Evolutionary conservation across 2,797 vertebrate genomes (phyloP).

Genomic region (Onychomys arenicola): DNA sequence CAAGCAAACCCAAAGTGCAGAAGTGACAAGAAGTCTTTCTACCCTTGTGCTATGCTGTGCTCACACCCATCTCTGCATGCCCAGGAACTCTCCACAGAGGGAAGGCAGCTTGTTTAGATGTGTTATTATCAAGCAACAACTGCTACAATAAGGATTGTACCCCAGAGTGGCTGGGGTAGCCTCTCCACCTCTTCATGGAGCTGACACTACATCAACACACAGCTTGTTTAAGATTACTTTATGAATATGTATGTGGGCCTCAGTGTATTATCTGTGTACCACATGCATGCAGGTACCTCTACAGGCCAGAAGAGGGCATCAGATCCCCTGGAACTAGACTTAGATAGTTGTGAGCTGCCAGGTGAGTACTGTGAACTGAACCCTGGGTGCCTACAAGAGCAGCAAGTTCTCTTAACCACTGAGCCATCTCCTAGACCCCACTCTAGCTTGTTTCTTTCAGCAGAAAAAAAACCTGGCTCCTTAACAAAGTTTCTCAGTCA

Average conservation of each 20-base stretch:
- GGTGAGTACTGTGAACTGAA: background rate
- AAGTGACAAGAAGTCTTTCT: background rate
- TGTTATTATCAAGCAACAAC: background rate
- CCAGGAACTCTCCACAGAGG: background rate
- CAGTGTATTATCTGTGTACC: background rate
- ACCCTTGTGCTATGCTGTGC: background rate
- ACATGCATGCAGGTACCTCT: background rate
- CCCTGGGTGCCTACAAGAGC: background rate
- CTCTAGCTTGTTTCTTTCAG: background rate
- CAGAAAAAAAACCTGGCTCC: background rate
- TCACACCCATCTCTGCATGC: background rate
- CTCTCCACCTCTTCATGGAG: too few relatives aligned
- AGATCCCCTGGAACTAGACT: background rate
- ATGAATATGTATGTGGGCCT: background rate
- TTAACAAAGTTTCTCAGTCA: background rate
- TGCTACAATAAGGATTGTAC: background rate
- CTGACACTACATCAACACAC: accelerated
- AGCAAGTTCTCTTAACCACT: too few relatives aligned
- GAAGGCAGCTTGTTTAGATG: background rate
- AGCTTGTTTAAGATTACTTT: background rate
- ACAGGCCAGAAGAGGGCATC: background rate
- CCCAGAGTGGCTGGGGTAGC: accelerated
- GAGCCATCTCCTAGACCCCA: too few relatives aligned
- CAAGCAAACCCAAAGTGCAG: background rate
- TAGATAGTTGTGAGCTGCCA: background rate